Percentiles rank a stretch among this genome's conserved stretches.
Conservation (phyloP, 2,888 invertebrate species). For the Nysson spinosus region DNA sequence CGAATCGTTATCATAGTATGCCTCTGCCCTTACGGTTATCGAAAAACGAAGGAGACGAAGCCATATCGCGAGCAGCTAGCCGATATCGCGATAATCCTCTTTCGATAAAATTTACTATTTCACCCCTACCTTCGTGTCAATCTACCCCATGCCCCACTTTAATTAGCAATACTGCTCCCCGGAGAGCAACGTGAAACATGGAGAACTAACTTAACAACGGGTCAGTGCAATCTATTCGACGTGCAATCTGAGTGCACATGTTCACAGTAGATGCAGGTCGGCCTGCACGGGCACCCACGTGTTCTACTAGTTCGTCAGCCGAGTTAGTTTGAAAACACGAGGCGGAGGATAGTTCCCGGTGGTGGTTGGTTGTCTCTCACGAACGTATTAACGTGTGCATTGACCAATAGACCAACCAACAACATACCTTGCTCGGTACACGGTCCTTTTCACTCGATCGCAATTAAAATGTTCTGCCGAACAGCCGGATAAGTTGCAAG, state of each 20-base stretch:
- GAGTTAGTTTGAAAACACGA: conserved; percentile 69
- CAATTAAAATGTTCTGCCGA: conserved; percentile 73
- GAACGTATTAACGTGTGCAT: conserved; percentile 34
- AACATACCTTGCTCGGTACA: conserved; percentile 28
- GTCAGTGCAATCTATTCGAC: conserved; percentile 71
- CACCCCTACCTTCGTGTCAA: conserved; percentile 24
- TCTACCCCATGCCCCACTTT: conserved; percentile 60
- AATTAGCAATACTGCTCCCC: conserved; percentile 72
- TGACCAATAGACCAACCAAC: conserved; percentile 42
- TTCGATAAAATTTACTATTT: conserved; percentile 38
- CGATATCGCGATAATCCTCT: too few species aligned
- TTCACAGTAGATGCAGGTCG: too few species aligned
- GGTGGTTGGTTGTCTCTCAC: conserved; percentile 44
- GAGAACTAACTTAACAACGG: conserved; percentile 73
- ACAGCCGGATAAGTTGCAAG: conserved; percentile 56
- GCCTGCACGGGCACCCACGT: conserved; percentile 17
- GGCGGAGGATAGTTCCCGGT: conserved; percentile 61
- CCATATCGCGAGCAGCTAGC: too few species aligned
- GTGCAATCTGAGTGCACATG: conserved; percentile 27
- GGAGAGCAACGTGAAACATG: conserved; percentile 64
- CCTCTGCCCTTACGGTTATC: too few species aligned
- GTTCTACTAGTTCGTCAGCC: conserved; percentile 26
- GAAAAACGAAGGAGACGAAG: too few species aligned
- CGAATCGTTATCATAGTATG: too few species aligned
- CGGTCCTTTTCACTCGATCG: conserved; percentile 49